Evolutionary conservation across 2,797 vertebrate genomes (phyloP), one percentile per base, ranked within the genome.

Genomic region (Petrocephalus sullivani): DNA sequence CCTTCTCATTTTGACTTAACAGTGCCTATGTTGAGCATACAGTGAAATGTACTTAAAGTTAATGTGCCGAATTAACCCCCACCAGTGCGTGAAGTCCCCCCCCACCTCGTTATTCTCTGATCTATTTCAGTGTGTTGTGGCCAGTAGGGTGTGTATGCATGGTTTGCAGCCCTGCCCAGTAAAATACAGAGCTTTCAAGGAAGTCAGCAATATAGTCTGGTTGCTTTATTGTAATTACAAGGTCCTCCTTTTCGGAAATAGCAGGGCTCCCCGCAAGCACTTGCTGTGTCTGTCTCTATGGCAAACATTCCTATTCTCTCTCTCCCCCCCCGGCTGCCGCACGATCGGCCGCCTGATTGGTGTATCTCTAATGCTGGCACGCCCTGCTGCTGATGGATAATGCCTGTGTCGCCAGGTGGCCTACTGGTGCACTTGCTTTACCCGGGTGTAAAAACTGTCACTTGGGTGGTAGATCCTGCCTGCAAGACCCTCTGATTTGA

Each of bases 191-290:
- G 93, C 94, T 93, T 95, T 94, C 90, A 94, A 95, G 95, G 94
- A 96, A 96, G 95, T 95, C 95, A 94, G 93, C 95, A 94, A 92
- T 95, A 95, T 95, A 96, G 95, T 94, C 94, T 93, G 93, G 93
- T 91, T 86, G 93, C 94, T 96, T 96, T 94, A 96, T 94, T 95
- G 95, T 96, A 96, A 96, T 96, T 96, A 96, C 93, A 95, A 95
- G 95, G 91, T 96, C 94, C 95, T 84, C 91, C 88, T 90, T 91
- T 85, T 95, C 95, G 93, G 93, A 96, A 96, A 95, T 93, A 91
- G 93, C 90, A 83, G 90, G 87, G 90, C 93, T 94, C 89, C 93
- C 95, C 94, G 91, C 94, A 95, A 91, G 90, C 93, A 92, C 93
- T 94, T 89, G 93, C 91, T 91, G 88, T 88, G 91, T 93, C 93